These are phyloP conservation scores for Saccostrea glomerata DNA, from an alignment of 1,140 invertebrate genomes.

Conservation along the genomic window DNA sequence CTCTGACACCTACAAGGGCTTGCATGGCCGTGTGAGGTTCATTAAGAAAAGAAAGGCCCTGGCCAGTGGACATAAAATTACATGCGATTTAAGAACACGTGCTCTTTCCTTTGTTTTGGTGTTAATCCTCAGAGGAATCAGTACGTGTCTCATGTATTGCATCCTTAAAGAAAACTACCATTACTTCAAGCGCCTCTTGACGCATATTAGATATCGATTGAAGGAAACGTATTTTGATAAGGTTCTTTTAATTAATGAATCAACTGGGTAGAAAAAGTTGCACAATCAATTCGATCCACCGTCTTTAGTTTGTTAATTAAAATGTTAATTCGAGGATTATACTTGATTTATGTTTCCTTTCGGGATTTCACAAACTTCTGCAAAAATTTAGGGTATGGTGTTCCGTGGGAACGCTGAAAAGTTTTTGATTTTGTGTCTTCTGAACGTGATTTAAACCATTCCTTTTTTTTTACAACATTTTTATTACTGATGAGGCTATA, in stretches of 20 bases:
- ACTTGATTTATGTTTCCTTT: conserved; percentile 24
- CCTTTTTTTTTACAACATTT: conserved; percentile 8
- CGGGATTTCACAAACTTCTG: conserved; percentile 19
- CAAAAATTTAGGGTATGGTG: not conserved
- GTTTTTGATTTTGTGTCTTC: conserved; percentile 9
- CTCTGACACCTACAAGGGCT: conserved; percentile 15
- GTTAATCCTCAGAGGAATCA: not conserved
- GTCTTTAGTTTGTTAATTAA: conserved; percentile 35
- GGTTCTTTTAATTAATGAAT: conserved; percentile 37
- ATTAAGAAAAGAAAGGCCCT: conserved; percentile 5
- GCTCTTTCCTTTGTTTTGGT: conserved; percentile 20
- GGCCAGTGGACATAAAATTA: conserved; percentile 31
- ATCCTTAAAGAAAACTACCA: conserved; percentile 15
- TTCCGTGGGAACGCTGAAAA: conserved; percentile 16
- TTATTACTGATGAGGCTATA: conserved; percentile 18
- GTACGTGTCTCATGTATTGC: conserved; percentile 2
- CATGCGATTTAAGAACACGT: conserved; percentile 18
- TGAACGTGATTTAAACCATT: conserved; percentile 31
- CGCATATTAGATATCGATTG: conserved; percentile 8
- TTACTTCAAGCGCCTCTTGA: conserved; percentile 20
- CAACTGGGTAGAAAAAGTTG: conserved; percentile 33
- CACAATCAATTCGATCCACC: conserved; percentile 9
- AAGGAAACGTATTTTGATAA: conserved; percentile 31
- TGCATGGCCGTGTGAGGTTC: not conserved
- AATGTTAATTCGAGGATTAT: conserved; percentile 31